phyloP scores from a whole-genome alignment of 2,113 vertebrate genomes.

The Ibidorhyncha struthersii region DNA sequence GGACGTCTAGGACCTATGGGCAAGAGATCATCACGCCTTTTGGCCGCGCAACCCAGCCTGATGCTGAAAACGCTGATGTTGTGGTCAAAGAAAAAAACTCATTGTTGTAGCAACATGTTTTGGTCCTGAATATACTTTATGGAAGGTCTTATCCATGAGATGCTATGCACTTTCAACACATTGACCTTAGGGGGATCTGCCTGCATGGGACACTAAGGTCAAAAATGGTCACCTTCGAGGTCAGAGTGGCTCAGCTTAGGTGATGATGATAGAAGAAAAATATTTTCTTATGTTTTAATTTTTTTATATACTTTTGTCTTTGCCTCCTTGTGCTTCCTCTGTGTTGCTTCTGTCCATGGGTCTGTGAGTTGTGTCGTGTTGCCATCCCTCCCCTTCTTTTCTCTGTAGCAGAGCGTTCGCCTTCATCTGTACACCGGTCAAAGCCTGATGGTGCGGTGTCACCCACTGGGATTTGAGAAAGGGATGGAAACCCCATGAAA shows the following conservation, averaged over 20 bases:
- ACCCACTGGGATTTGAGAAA: not conserved
- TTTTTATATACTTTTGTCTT: not conserved
- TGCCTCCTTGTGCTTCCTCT: not conserved
- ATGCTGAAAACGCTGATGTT: not conserved
- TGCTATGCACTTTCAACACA: rapidly evolving
- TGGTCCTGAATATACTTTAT: not conserved
- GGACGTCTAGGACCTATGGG: not conserved
- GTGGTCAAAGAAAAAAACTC: not conserved
- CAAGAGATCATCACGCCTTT: not conserved
- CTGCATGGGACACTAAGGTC: not conserved
- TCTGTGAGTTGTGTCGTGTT: not conserved
- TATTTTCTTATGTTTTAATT: not conserved
- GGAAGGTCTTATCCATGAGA: not conserved
- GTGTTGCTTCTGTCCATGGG: not conserved
- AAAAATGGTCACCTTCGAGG: not conserved
- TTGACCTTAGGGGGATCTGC: not conserved
- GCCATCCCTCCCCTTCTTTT: not conserved
- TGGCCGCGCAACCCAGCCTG: not conserved
- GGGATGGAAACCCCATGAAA: not conserved
- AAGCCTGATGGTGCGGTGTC: not conserved
- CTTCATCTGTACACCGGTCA: not conserved
- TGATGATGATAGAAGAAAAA: not conserved
- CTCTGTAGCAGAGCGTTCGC: not conserved
- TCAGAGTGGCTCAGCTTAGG: not conserved
- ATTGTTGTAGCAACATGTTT: not conserved